phyloP scores from a whole-genome alignment of 2,113 vertebrate species.

The Dendrocopos noguchii region DNA sequence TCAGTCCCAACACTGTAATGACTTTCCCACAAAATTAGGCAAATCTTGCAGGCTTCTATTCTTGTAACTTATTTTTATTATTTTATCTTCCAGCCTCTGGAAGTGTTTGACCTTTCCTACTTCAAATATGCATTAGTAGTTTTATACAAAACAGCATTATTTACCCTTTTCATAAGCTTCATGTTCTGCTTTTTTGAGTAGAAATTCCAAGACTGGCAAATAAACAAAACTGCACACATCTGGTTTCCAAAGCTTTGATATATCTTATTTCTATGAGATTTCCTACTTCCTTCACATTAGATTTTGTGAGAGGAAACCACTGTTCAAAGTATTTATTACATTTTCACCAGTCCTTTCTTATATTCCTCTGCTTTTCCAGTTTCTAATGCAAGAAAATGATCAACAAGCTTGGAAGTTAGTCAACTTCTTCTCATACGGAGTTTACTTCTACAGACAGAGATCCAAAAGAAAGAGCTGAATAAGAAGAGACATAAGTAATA shows the following conservation, averaged over 20 bases:
- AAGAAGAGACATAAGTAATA: background rate
- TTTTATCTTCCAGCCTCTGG: background rate
- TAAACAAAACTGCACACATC: background rate
- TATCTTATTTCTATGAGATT: background rate
- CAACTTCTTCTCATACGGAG: background rate
- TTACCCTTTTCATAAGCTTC: background rate
- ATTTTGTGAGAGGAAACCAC: background rate
- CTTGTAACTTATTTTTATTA: rapidly evolving
- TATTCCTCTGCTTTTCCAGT: background rate
- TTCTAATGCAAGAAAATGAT: background rate
- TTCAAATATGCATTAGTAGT: background rate
- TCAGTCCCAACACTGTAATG: background rate
- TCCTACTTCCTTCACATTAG: background rate
- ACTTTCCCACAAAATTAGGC: background rate
- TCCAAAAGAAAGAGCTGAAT: background rate
- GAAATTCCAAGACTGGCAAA: background rate
- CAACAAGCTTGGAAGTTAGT: background rate
- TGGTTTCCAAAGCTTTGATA: background rate
- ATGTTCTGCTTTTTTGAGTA: background rate
- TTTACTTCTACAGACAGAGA: background rate
- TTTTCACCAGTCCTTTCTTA: background rate
- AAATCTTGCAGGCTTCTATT: background rate
- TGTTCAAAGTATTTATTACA: background rate
- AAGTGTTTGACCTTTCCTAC: background rate
- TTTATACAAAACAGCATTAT: background rate